These are phyloP conservation scores for Hippocampus zosterae DNA, from an alignment of 2,113 vertebrate genomes.

Conservation along the genomic window DNA sequence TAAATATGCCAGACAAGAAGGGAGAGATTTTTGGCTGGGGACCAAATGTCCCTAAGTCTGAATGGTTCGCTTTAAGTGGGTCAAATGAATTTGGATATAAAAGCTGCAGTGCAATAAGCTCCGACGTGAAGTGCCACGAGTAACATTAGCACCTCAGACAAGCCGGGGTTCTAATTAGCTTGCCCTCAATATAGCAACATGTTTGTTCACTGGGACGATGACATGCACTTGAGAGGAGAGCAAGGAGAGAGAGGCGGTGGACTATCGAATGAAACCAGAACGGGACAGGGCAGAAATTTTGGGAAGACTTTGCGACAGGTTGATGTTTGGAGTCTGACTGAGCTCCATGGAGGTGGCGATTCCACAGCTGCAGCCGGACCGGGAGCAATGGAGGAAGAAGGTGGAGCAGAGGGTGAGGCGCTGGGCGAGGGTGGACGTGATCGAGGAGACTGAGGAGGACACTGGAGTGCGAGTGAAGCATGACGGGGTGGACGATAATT, in stretches of 20 bases:
- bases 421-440: background rate
- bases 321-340: background rate
- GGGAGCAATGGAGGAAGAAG: constrained; percentile 24
- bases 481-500: constrained; percentile 5
- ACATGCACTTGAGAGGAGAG: constrained; percentile 17
- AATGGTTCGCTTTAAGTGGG: background rate
- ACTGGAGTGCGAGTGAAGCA: background rate
- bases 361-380: constrained; percentile 5
- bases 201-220: constrained; percentile 32
- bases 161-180: constrained; percentile 27
- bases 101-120: background rate
- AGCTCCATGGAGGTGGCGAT: constrained; percentile 28
- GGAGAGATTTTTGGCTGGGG: background rate
- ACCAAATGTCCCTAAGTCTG: constrained; percentile 24
- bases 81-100: background rate
- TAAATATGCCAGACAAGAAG: constrained; percentile 29
- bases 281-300: background rate
- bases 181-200: constrained; percentile 31
- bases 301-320: background rate
- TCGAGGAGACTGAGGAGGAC: background rate
- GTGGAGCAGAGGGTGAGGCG: constrained; percentile 19
- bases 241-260: constrained; percentile 8
- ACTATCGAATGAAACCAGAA: constrained; percentile 21
- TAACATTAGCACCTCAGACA: constrained; percentile 4
- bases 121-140: background rate